phyloP scores from a whole-genome alignment of 2,113 vertebrate species.

The Entosphenus tridentatus region DNA sequence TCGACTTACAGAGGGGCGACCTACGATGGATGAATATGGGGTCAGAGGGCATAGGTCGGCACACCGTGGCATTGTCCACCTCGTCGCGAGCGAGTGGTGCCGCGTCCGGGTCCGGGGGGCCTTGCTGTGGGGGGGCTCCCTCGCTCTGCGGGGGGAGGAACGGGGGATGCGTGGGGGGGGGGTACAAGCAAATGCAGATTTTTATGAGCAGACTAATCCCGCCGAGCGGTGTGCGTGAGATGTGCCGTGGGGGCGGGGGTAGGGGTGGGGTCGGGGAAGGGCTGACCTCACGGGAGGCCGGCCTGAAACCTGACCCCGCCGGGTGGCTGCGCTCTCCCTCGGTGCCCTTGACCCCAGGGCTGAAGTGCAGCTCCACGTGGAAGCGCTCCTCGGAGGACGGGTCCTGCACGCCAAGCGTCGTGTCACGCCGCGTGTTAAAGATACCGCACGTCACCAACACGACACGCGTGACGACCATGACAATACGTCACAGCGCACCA shows the following conservation, averaged over 20 bases:
- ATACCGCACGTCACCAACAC: too few relatives aligned
- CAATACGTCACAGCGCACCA: too few relatives aligned
- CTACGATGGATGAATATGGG: slow-evolving; percentile 35
- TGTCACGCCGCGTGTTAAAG: neutral
- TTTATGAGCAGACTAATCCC: too few relatives aligned
- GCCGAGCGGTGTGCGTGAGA: too few relatives aligned
- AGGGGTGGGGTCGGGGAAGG: neutral
- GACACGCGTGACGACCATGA: too few relatives aligned
- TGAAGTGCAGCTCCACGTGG: slow-evolving; percentile 93
- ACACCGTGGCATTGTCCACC: slow-evolving; percentile 29
- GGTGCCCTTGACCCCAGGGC: slow-evolving; percentile 71
- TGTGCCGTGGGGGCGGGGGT: neutral
- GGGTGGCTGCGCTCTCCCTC: slow-evolving; percentile 72
- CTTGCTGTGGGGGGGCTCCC: too few relatives aligned
- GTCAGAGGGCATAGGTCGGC: slow-evolving; percentile 29
- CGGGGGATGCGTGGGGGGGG: too few relatives aligned
- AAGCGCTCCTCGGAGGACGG: slow-evolving; percentile 77
- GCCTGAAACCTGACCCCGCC: slow-evolving; percentile 67
- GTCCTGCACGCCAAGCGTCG: slow-evolving; percentile 27
- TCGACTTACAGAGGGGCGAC: slow-evolving; percentile 56
- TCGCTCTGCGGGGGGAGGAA: too few relatives aligned
- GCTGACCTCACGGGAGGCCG: slow-evolving; percentile 64
- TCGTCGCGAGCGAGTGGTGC: slow-evolving; percentile 20
- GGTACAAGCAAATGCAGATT: too few relatives aligned
- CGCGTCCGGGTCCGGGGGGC: too few relatives aligned